A percentile compares a stretch with the other conserved stretches of the same genome.
Conservation (phyloP, 2,113 vertebrate species). For the Petrocephalus zakoni region DNA sequence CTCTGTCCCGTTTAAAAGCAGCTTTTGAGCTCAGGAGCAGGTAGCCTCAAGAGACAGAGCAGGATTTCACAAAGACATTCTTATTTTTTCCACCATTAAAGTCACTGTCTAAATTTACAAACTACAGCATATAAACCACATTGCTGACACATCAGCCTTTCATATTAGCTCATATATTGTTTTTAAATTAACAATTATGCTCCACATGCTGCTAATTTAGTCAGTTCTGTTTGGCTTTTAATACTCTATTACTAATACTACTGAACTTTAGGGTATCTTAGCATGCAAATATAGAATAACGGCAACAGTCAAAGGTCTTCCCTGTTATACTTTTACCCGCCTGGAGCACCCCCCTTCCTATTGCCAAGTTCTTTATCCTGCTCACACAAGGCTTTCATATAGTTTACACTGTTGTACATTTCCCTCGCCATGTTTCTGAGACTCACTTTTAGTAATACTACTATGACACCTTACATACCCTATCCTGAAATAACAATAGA, state of each 20-base stretch:
- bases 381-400: not conserved
- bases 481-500: not conserved
- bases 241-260: not conserved
- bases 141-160: not conserved
- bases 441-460: not conserved
- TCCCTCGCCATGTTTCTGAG: not conserved
- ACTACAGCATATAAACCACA: not conserved
- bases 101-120: not conserved
- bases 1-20: not conserved
- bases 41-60: not conserved
- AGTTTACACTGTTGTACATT: not conserved
- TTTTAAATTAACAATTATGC: not conserved
- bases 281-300: not conserved
- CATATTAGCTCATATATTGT: not conserved
- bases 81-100: conserved; percentile 23
- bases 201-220: not conserved
- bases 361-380: not conserved
- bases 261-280: not conserved
- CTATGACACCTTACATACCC: not conserved
- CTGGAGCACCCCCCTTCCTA: not conserved
- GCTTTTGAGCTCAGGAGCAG: not conserved
- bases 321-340: not conserved
- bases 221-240: not conserved
- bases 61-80: conserved; percentile 8
- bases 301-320: not conserved